Evolutionary conservation across 2,113 vertebrate species (phyloP), one percentile per base, ranked within the genome.

Genomic region (Thomomys bottae): DNA sequence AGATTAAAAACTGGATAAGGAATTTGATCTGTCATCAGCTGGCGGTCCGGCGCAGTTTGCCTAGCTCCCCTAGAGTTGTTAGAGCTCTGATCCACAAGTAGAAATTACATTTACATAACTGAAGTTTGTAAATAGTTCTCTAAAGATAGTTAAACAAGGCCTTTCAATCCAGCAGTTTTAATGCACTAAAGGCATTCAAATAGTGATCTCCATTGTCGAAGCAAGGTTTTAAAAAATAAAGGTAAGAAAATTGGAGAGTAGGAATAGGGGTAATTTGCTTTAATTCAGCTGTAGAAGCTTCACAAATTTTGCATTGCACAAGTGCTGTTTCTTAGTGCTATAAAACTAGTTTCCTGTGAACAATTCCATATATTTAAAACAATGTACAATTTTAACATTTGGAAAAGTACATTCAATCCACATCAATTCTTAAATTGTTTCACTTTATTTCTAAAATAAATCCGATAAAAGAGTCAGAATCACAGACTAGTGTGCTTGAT

Each of bases 61-160:
- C 38, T 79, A 36, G 42, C 45, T 93, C 84, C 82, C 92, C 71
- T 68, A n/a, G 12, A n/a, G 78, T 63, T 20, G 68, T 86, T 36
- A 61, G 12, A 88, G 87, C 76, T 71, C 73, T 92, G 77, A 94
- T 49, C 77, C 87, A 90, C 81, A 94, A 92, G 84, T 18, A 95
- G 84, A 92, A 88, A 96, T 86, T 73, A 90, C 77, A 95, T 94
- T 96, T 95, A 95, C 92, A 96, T 87, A 96, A 86, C 80, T 87
- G 61, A 95, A 89, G 92, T 90, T 96, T 95, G 93, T 91, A 96
- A 95, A 95, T 76, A 94, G 68, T 70, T 93, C 86, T 95, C 76
- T 66, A 79, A 3, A 92, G 79, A 94, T 70, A 93, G 86, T 93
- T 88, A 95, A 94, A 92, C 82, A 94, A 96, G 71, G 64, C 84